These are phyloP conservation scores for Romanogobio albipinnatus DNA, from an alignment of 2,113 vertebrate genomes.

Conservation along the genomic window DNA sequence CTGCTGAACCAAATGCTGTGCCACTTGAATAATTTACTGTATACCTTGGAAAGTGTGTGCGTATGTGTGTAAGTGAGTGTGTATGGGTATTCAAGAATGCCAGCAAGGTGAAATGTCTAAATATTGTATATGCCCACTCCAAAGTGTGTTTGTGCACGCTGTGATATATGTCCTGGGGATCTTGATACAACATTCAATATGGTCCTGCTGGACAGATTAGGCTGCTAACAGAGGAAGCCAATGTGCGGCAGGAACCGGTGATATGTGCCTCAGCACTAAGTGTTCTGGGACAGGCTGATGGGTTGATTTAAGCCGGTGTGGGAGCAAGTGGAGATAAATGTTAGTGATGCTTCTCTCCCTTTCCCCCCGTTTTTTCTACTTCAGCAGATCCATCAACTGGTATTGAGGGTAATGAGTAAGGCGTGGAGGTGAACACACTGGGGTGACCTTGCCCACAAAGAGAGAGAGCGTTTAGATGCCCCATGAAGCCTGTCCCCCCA, in stretches of 20 bases:
- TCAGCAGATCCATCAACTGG: slow-evolving; percentile 61
- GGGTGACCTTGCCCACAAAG: slow-evolving; percentile 58
- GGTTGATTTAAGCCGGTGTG: slow-evolving; percentile 65
- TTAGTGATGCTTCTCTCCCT: slow-evolving; percentile 48
- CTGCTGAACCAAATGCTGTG: slow-evolving; percentile 81
- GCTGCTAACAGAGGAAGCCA: slow-evolving; percentile 52
- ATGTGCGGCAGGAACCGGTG: slow-evolving; percentile 57
- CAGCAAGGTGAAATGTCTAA: slow-evolving; percentile 74
- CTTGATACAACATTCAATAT: slow-evolving; percentile 63
- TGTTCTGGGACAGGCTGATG: slow-evolving; percentile 66
- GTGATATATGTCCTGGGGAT: slow-evolving; percentile 68
- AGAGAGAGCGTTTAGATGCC: slow-evolving; percentile 11
- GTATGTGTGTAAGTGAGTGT: not conserved
- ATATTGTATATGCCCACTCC: slow-evolving; percentile 80
- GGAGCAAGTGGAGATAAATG: slow-evolving; percentile 57
- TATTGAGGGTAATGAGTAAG: slow-evolving; percentile 63
- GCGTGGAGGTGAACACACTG: slow-evolving; percentile 61
- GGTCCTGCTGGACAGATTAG: slow-evolving; percentile 56
- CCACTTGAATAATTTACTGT: slow-evolving; percentile 83
- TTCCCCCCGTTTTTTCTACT: slow-evolving; percentile 8
- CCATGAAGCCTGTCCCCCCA: slow-evolving; percentile 16
- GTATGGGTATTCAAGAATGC: slow-evolving; percentile 52
- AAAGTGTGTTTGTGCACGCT: slow-evolving; percentile 73
- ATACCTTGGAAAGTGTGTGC: slow-evolving; percentile 44
- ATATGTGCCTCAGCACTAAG: slow-evolving; percentile 61